Evolutionary conservation across 2,797 vertebrate species (phyloP).

Genomic region (Sebastolobus altivelis): DNA sequence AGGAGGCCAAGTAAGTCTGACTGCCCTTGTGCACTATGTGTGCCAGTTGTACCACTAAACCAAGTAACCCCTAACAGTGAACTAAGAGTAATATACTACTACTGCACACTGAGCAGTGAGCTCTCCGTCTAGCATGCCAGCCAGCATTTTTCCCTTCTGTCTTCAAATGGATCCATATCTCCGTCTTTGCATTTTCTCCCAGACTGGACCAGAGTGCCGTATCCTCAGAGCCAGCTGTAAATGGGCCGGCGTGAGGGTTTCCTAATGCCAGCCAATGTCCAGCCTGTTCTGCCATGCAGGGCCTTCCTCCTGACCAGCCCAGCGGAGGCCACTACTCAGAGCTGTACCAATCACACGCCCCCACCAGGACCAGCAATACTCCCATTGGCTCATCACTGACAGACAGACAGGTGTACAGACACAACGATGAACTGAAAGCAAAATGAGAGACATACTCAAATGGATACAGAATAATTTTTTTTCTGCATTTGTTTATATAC

Average conservation of each 20-base stretch:
- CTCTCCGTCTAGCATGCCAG: neutral
- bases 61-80: neutral
- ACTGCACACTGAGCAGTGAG: neutral
- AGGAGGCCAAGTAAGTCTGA: conserved; percentile 84
- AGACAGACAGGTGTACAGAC: conserved; percentile 92
- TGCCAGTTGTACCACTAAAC: neutral
- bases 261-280: conserved; percentile 48
- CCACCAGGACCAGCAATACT: conserved; percentile 99
- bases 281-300: conserved; percentile 84
- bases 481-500: conserved; percentile 98
- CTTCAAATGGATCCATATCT: neutral
- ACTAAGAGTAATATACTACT: neutral
- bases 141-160: neutral
- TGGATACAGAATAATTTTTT: conserved; percentile 90
- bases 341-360: conserved; percentile 82
- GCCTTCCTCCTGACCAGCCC: conserved; percentile 79
- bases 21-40: neutral
- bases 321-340: conserved; percentile 82
- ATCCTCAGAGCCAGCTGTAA: conserved; percentile 88
- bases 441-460: conserved; percentile 88
- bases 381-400: conserved; percentile 87
- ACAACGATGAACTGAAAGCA: conserved; percentile 86
- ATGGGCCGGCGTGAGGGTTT: conserved; percentile 93
- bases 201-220: conserved; percentile 88
- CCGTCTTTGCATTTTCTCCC: neutral